These are phyloP conservation scores for Brachyhypopomus occidentalis DNA, from an alignment of 2,113 vertebrate genomes.

Conservation along the genomic window DNA sequence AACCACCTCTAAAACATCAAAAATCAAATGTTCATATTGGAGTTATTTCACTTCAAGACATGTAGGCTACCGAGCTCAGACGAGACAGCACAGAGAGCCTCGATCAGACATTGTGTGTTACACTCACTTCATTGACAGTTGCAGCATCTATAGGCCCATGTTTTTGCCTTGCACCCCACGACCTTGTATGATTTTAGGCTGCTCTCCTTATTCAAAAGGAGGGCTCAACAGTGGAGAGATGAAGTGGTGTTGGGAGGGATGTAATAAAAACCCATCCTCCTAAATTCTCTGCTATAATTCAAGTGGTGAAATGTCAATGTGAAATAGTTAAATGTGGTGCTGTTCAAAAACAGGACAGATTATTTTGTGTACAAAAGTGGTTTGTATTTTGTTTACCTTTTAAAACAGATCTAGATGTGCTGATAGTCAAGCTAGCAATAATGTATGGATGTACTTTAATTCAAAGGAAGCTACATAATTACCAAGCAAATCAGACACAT, in stretches of 20 bases:
- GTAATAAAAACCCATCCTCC: background rate
- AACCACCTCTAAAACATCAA: constrained; percentile 44
- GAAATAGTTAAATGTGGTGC: constrained; percentile 17
- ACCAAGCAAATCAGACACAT: constrained; percentile 56
- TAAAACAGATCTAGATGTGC: constrained; percentile 1
- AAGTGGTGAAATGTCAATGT: constrained; percentile 29
- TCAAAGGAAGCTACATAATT: constrained; percentile 51
- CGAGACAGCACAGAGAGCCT: background rate
- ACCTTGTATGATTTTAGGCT: background rate
- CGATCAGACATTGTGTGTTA: background rate
- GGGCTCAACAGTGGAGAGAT: background rate
- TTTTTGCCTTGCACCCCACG: background rate
- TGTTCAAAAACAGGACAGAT: constrained; percentile 22
- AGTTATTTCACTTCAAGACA: constrained; percentile 14
- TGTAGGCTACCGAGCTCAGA: background rate
- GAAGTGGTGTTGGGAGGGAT: background rate
- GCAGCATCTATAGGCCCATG: background rate
- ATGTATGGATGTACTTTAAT: constrained; percentile 24
- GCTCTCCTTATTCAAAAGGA: background rate
- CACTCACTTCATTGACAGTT: background rate
- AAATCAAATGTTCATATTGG: constrained; percentile 1
- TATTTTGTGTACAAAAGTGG: constrained; percentile 19
- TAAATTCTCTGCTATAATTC: constrained; percentile 25
- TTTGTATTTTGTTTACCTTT: constrained; percentile 5
- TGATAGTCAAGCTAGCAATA: constrained; percentile 30